A percentile compares a stretch with the other conserved stretches of the same genome.
phyloP scores from a whole-genome alignment of 2,888 invertebrate genomes.

The Mythimna ferrago region DNA sequence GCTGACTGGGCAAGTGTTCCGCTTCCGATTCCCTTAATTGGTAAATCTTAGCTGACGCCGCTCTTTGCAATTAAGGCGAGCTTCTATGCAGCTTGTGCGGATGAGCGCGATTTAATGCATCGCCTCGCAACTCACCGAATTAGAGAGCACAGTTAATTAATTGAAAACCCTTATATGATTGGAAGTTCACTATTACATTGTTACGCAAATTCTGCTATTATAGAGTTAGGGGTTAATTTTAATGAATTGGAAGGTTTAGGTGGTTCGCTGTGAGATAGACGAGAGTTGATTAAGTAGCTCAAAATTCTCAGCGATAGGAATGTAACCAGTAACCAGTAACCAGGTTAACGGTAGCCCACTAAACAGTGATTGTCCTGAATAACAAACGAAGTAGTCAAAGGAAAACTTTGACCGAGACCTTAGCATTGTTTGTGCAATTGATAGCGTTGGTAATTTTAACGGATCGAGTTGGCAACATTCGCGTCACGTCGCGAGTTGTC shows the following conservation, averaged over 20 bases:
- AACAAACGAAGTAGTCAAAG: conserved; percentile 56
- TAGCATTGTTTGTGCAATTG: conserved; percentile 80
- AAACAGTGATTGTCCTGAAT: conserved; percentile 65
- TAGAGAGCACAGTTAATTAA: conserved; percentile 68
- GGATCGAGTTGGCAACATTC: conserved; percentile 78
- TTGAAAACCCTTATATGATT: conserved; percentile 63
- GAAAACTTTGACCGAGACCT: conserved; percentile 63
- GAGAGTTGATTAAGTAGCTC: conserved; percentile 38
- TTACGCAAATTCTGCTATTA: conserved; percentile 24
- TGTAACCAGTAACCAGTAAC: conserved; percentile 51
- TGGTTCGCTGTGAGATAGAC: conserved; percentile 1
- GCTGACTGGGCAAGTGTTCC: conserved; percentile 85
- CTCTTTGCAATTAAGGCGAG: conserved; percentile 86
- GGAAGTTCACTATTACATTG: conserved; percentile 35
- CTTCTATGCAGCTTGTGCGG: conserved; percentile 78
- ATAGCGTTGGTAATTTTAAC: conserved; percentile 80
- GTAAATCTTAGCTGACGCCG: conserved; percentile 88
- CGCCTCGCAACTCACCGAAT: conserved; percentile 63
- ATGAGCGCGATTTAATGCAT: conserved; percentile 79
- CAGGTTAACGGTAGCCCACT: conserved; percentile 47
- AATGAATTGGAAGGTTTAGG: conserved; percentile 19
- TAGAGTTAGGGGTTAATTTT: conserved; percentile 8
- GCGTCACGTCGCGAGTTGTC: conserved; percentile 82
- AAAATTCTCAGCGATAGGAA: conserved; percentile 33
- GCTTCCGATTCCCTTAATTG: conserved; percentile 87